These are phyloP conservation scores for Lithobates sylvaticus DNA, from an alignment of 2,797 vertebrate species.

Conservation along the genomic window DNA sequence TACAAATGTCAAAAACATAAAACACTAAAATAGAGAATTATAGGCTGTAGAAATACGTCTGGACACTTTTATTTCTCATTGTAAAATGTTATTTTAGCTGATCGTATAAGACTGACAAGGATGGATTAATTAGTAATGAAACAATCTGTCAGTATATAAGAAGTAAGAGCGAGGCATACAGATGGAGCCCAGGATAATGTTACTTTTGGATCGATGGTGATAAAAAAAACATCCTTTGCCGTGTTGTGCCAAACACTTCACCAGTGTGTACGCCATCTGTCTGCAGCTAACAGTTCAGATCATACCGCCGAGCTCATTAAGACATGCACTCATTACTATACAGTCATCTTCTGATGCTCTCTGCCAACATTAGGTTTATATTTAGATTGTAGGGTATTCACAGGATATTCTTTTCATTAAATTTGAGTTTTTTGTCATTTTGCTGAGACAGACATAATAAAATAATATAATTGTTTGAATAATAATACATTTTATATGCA, in stretches of 20 bases:
- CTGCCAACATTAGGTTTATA: conserved; percentile 4
- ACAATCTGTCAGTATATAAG: conserved; percentile 37
- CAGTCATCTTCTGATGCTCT: conserved; percentile 25
- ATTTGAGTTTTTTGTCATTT: background rate
- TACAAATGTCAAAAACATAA: background rate
- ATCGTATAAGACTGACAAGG: background rate
- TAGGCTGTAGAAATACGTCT: background rate
- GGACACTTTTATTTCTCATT: background rate
- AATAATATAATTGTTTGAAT: background rate
- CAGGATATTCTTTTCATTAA: background rate
- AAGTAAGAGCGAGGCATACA: conserved; percentile 13
- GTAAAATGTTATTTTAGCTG: background rate
- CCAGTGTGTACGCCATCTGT: conserved; percentile 40
- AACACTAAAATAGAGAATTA: background rate
- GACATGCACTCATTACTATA: background rate
- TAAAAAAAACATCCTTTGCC: background rate
- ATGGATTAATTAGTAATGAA: conserved; percentile 44
- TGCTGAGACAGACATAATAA: background rate
- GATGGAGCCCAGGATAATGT: conserved; percentile 19
- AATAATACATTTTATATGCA: no score
- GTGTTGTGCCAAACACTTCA: conserved; percentile 20
- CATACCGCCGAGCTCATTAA: conserved; percentile 2
- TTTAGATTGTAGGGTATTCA: conserved; percentile 6
- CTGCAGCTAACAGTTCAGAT: conserved; percentile 6
- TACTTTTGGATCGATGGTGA: conserved; percentile 29